These are phyloP conservation scores for Meteorus colon DNA, from an alignment of 2,888 invertebrate species.

Conservation along the genomic window DNA sequence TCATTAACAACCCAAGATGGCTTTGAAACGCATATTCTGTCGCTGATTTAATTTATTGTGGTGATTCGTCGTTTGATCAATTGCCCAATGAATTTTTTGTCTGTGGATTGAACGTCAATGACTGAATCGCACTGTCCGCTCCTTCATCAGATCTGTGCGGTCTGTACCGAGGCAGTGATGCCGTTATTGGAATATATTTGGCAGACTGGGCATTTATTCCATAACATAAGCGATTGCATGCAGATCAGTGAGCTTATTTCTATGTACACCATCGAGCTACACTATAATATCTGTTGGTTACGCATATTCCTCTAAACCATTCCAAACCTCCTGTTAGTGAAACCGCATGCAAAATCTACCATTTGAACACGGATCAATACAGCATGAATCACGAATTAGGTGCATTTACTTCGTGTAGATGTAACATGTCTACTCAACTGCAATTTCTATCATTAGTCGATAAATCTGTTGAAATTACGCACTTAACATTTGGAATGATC, in stretches of 20 bases:
- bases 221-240: background rate
- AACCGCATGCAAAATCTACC: background rate
- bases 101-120: no score
- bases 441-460: background rate
- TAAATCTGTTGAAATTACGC: background rate
- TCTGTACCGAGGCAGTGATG: background rate
- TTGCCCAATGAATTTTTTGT: no score
- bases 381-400: background rate
- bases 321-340: background rate
- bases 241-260: background rate
- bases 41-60: no score
- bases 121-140: background rate
- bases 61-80: no score
- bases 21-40: no score
- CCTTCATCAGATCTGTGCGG: background rate
- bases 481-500: background rate
- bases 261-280: background rate
- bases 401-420: background rate
- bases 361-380: conserved; percentile 1
- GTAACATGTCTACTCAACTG: background rate
- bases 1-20: no score
- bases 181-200: background rate
- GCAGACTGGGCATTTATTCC: no score
- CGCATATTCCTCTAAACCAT: conserved; percentile 7
- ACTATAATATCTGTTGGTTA: background rate